A percentile compares a stretch with the other conserved stretches of the same genome.
These are phyloP conservation scores for Macquaria australasica DNA, from an alignment of 2,113 vertebrate genomes.

Conservation along the genomic window DNA sequence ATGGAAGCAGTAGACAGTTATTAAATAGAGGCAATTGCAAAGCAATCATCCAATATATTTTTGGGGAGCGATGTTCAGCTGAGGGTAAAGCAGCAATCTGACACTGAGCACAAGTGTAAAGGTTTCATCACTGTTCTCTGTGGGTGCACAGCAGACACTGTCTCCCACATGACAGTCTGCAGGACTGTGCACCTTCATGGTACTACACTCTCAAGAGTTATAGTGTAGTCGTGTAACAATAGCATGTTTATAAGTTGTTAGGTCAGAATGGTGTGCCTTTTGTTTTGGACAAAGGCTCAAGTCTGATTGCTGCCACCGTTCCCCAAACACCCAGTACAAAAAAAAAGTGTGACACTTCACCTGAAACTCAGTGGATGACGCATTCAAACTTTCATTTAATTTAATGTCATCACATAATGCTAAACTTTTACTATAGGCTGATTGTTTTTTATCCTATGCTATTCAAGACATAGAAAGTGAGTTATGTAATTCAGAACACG, in stretches of 20 bases:
- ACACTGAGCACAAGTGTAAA: slow-evolving; percentile 35
- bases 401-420: neutral
- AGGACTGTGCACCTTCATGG: neutral
- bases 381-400: neutral
- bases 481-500: neutral
- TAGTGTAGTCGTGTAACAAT: neutral
- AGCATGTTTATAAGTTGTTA: slow-evolving; percentile 1
- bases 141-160: neutral
- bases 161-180: neutral
- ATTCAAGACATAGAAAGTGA: neutral
- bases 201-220: neutral
- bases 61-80: slow-evolving; percentile 52
- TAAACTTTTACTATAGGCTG: neutral
- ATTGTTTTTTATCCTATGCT: neutral
- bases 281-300: neutral
- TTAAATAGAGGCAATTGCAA: slow-evolving; percentile 82
- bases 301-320: slow-evolving; percentile 31
- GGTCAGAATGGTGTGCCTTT: neutral
- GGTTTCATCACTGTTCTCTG: slow-evolving; percentile 11
- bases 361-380: slow-evolving; percentile 9
- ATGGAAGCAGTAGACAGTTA: slow-evolving; percentile 68
- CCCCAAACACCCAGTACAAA: slow-evolving; percentile 59
- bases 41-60: slow-evolving; percentile 76
- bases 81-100: slow-evolving; percentile 40
- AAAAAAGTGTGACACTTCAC: slow-evolving; percentile 27